Evolutionary conservation across 2,113 vertebrate species (phyloP).

Genomic region (Menura novaehollandiae): DNA sequence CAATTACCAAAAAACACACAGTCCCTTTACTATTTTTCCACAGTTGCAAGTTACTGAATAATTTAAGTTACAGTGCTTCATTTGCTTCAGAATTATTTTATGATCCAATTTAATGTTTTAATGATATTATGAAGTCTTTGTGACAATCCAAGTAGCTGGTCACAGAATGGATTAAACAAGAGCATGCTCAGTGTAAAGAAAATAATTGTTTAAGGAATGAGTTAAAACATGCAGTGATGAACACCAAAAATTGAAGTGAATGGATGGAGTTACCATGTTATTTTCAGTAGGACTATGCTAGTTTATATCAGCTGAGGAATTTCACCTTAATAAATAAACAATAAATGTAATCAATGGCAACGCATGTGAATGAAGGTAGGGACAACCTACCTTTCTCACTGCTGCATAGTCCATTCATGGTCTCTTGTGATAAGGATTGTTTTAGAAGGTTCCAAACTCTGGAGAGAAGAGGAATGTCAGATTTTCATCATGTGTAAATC

Average conservation of each 20-base stretch:
- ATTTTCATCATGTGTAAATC: not conserved
- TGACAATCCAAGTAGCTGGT: constrained; percentile 1
- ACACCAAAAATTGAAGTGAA: not conserved
- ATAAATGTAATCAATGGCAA: not conserved
- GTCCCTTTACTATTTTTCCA: not conserved
- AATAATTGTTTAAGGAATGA: constrained; percentile 23
- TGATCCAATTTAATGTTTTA: constrained; percentile 51
- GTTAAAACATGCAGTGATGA: not conserved
- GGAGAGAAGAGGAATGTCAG: not conserved
- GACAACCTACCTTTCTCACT: not conserved
- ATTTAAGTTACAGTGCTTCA: constrained; percentile 48
- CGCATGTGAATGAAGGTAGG: not conserved
- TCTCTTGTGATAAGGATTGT: not conserved
- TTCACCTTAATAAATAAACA: too few species aligned
- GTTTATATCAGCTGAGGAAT: not conserved
- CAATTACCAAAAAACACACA: constrained; percentile 26
- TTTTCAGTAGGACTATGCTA: not conserved
- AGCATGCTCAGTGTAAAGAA: not conserved
- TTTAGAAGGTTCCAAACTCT: not conserved
- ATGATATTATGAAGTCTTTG: constrained; percentile 56
- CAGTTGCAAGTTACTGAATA: constrained; percentile 39
- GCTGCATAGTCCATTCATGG: not conserved
- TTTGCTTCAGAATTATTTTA: constrained; percentile 63
- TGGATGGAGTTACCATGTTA: not conserved
- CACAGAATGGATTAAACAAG: constrained; percentile 10